Evolutionary conservation across 2,888 invertebrate species (phyloP), one percentile per base, ranked within the genome.

Genomic region (Tachina grossa): DNA sequence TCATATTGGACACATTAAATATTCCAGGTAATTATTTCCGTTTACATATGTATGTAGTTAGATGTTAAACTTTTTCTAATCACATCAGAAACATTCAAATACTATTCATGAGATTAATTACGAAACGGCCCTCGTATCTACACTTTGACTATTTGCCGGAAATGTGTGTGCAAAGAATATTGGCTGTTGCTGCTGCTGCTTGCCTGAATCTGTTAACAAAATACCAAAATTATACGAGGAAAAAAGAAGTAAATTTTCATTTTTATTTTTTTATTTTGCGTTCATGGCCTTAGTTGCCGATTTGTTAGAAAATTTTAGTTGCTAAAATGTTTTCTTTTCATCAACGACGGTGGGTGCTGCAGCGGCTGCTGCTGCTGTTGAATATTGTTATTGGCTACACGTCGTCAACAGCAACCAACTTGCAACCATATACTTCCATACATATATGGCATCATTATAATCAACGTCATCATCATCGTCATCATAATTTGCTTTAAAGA

Each of bases 351-450:
- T 83, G 87, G 87, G 86, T 82, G 82, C 81, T 78, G 75, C 66
- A 59, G 65, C 16, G 66, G 69, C 43, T 74, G 77, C 72, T 86
- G 86, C 78, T 68, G 66, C 63, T 66, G 72, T 71, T 72, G 82
- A 72, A 79, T 86, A 78, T 74, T 83, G 77, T 86, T 85, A 83
- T 85, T 85, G 85, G 85, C 72, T 85, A 83, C 72, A 85, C 79
- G 79, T 85, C 85, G 85, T 83, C 83, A 87, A 81, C 79, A 75
- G 74, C 83, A 78, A 77, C 63, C 53, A 77, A 65, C 59, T 55
- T 57, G 55, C 57, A 51, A 69, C 47, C 59, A 72, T 31, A 13
- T 9, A 39, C 4, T 31, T 31, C 31, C 31, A 39, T 45, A 74
- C 31, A 63, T 45, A 49, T 16, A 49, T 39, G 66, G 39, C 76